Conservation (phyloP, 37 sponge, comb jelly and placozoan genomes). For the Cliona cf. orientalis region DNA sequence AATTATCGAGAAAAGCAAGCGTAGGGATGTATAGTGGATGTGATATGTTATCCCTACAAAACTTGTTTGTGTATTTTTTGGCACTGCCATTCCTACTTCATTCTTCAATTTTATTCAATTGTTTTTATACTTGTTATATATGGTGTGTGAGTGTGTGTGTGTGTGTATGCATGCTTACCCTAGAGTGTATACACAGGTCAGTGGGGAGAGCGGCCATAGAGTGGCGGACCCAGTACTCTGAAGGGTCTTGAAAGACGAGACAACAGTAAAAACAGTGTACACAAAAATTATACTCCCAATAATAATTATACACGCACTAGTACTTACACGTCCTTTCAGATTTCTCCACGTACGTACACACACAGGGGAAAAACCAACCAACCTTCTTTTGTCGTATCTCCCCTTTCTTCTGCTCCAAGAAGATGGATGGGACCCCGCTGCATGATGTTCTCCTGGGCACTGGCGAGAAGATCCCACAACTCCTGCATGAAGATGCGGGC, state of each 20-base stretch:
- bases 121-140: no score
- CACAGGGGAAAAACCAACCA: background rate
- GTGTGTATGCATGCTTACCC: background rate
- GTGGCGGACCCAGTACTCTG: no score
- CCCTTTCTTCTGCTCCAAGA: slow-evolving; percentile 95
- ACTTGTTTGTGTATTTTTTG: no score
- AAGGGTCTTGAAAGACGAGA: background rate
- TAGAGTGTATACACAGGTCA: no score
- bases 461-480: slow-evolving; percentile 88
- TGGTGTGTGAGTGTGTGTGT: background rate
- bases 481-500: slow-evolving; percentile 95
- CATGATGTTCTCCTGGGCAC: slow-evolving; percentile 92
- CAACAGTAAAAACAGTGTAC: background rate
- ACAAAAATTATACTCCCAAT: background rate
- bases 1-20: no score
- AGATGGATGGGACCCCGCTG: slow-evolving; percentile 82
- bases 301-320: background rate
- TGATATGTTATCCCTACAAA: no score
- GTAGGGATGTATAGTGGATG: no score
- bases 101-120: no score
- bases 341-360: no score
- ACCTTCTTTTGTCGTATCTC: slow-evolving; percentile 86
- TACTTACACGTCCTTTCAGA: no score
- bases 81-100: no score
- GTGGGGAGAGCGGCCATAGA: background rate